These are phyloP conservation scores for Tapirus indicus DNA, from an alignment of 2,797 vertebrate species.

Conservation along the genomic window DNA sequence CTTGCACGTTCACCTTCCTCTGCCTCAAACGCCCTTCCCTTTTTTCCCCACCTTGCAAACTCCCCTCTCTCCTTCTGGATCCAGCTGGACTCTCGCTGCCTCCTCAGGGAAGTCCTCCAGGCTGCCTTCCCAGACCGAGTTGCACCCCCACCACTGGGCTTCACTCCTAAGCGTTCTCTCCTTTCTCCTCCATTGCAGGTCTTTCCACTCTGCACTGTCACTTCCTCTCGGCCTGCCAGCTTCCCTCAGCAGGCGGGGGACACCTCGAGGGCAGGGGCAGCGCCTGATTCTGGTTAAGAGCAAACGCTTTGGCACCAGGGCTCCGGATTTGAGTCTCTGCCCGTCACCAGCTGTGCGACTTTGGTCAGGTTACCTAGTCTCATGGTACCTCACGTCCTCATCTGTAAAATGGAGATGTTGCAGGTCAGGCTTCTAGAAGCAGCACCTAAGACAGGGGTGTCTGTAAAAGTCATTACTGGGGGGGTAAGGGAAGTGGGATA, in stretches of 20 bases:
- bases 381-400: neutral
- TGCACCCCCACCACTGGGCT: accelerated
- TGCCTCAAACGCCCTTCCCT: neutral
- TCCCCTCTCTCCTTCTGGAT: neutral
- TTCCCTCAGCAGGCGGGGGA: neutral
- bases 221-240: neutral
- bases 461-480: neutral
- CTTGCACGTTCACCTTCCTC: neutral
- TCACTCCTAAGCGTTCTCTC: neutral
- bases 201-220: neutral
- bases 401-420: neutral
- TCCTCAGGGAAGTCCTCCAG: neutral
- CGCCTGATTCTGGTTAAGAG: neutral
- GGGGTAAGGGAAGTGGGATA: neutral
- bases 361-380: neutral
- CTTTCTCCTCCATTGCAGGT: neutral
- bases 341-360: neutral
- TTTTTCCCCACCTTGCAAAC: neutral
- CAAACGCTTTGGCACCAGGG: neutral
- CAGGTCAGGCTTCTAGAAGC: neutral
- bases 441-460: neutral
- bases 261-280: no score
- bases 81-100: neutral
- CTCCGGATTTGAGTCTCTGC: neutral
- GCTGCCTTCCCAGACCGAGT: neutral